A percentile compares a stretch with the other conserved stretches of the same genome.
Evolutionary conservation across 2,888 invertebrate species (phyloP).

Genomic region (Andrena flavipes): DNA sequence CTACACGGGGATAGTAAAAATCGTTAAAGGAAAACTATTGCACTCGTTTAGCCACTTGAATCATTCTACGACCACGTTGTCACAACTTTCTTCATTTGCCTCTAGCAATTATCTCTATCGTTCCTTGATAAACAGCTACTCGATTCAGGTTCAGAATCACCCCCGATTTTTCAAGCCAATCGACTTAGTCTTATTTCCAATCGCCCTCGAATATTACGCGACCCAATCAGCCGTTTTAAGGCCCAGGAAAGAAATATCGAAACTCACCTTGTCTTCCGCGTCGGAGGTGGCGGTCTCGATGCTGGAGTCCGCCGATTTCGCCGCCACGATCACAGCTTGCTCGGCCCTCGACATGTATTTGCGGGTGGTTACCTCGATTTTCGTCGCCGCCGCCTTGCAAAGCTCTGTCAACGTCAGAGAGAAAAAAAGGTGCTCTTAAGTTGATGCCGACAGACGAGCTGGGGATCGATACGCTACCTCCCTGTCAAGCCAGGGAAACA

Average conservation of each 20-base stretch:
- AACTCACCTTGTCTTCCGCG: slow-evolving; percentile 82
- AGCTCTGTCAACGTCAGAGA: slow-evolving; percentile 87
- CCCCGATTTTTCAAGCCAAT: neutral
- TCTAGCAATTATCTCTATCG: neutral
- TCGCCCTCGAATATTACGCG: neutral
- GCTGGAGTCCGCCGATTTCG: slow-evolving; percentile 79
- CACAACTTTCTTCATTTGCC: neutral
- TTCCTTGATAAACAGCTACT: neutral
- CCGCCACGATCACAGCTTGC: slow-evolving; percentile 75
- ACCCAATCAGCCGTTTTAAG: neutral
- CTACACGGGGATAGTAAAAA: no score
- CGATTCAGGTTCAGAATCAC: neutral
- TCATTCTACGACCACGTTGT: neutral
- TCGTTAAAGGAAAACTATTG: no score
- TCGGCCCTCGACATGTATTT: slow-evolving; percentile 95
- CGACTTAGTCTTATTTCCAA: no score
- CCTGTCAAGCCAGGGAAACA: slow-evolving; percentile 21
- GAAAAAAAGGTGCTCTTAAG: slow-evolving; percentile 30
- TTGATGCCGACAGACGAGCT: slow-evolving; percentile 25
- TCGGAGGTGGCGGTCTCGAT: slow-evolving; percentile 78
- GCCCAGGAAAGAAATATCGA: neutral
- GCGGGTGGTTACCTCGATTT: slow-evolving; percentile 96
- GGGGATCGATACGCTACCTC: slow-evolving; percentile 34
- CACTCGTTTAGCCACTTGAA: no score
- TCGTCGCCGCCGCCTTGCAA: slow-evolving; percentile 93